phyloP scores from a whole-genome alignment of 2,113 vertebrate genomes.

The Regulus satrapa region DNA sequence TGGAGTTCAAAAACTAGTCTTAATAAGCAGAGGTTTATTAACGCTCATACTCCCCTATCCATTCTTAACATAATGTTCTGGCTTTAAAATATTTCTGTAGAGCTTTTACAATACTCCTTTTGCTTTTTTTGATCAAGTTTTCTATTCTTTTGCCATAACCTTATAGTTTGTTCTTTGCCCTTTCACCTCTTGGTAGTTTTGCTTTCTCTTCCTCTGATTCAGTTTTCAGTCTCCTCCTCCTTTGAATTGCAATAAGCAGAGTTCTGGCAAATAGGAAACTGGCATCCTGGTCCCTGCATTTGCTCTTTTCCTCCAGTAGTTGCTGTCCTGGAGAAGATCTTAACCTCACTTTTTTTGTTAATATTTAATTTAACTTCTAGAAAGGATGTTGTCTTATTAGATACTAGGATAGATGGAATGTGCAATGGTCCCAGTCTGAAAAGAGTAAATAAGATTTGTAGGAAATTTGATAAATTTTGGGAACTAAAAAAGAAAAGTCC shows the following conservation, averaged over 20 bases:
- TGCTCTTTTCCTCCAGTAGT: not conserved
- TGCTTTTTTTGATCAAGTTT: not conserved
- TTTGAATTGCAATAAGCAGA: not conserved
- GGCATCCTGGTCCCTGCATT: not conserved
- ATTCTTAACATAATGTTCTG: no score
- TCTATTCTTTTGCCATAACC: not conserved
- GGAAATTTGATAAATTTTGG: not conserved
- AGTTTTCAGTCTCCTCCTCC: not conserved
- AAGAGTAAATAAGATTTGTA: not conserved
- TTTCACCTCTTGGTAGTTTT: not conserved
- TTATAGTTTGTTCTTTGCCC: not conserved
- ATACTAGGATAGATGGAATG: not conserved
- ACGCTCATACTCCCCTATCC: no score
- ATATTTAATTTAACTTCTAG: not conserved
- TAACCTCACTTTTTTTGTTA: not conserved
- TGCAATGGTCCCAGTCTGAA: not conserved
- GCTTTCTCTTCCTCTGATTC: slow-evolving; percentile 18
- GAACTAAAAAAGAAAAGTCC: not conserved
- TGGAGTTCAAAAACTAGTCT: not conserved
- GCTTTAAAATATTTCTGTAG: not conserved
- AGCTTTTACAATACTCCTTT: not conserved
- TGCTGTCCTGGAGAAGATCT: not conserved
- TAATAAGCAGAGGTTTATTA: not conserved
- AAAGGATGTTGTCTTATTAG: not conserved
- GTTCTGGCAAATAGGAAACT: not conserved